Percentiles rank a stretch among this genome's conserved stretches.
Conservation (phyloP, 1,140 invertebrate species). For the Physella acuta region DNA sequence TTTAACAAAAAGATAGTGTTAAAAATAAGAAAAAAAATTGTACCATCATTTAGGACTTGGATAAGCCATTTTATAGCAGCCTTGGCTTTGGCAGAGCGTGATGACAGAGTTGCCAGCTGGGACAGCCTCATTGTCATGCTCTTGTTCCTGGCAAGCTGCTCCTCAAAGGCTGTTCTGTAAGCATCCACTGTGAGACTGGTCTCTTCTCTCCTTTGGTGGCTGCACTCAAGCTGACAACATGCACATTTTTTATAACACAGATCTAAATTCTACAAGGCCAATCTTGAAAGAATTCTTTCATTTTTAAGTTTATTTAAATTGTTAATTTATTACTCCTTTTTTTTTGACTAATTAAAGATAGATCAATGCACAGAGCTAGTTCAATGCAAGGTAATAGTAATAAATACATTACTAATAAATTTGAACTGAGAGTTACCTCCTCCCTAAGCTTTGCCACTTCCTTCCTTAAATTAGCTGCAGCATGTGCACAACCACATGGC, state of each 20-base stretch:
- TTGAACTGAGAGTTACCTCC: conserved; percentile 46
- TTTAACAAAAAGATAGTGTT: neutral
- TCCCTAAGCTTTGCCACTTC: conserved; percentile 48
- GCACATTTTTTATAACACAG: no score
- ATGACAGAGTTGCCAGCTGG: conserved; percentile 33
- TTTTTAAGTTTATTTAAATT: no score
- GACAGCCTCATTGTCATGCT: conserved; percentile 38
- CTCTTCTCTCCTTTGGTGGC: conserved; percentile 44
- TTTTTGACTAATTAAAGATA: no score
- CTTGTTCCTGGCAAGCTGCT: conserved; percentile 49
- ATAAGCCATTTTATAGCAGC: conserved; percentile 43
- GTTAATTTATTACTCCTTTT: neutral
- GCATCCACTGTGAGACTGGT: conserved; percentile 50
- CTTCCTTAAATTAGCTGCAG: conserved; percentile 50
- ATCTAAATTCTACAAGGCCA: no score
- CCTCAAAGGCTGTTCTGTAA: conserved; percentile 54
- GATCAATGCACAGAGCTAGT: no score
- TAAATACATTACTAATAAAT: neutral
- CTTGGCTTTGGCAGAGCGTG: conserved; percentile 40
- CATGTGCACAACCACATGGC: conserved; percentile 56
- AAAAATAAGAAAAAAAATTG: neutral
- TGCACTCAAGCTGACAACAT: conserved; percentile 37
- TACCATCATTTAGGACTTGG: conserved; percentile 46
- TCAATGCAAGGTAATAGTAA: no score
- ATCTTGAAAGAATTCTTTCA: no score